Evolutionary conservation across 2,888 invertebrate genomes (phyloP).

Genomic region (Volucella inanis): DNA sequence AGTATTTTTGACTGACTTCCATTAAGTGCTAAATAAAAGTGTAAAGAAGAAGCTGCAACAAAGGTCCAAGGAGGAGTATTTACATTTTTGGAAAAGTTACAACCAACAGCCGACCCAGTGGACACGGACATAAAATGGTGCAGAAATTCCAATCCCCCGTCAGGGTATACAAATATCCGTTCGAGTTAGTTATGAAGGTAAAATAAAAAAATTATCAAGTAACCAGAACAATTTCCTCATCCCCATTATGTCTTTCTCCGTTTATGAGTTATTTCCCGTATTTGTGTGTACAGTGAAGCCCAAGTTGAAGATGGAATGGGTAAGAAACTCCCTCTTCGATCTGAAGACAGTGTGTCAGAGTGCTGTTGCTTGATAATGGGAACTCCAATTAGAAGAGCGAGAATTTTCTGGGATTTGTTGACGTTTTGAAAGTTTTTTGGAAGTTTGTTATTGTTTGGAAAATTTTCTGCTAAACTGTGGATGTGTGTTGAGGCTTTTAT

Average conservation of each 20-base stretch:
- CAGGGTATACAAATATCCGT: slow-evolving; percentile 96
- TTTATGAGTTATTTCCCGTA: slow-evolving; percentile 40
- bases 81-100: slow-evolving; percentile 28
- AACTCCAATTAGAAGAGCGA: background rate
- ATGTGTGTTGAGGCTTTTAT: no score
- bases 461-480: no score
- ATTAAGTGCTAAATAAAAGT: no score
- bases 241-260: background rate
- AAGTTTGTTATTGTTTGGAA: no score
- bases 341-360: slow-evolving; percentile 35
- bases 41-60: no score
- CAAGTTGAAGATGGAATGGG: background rate
- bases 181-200: slow-evolving; percentile 98
- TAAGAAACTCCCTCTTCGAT: background rate
- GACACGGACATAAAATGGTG: slow-evolving; percentile 87
- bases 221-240: no score
- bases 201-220: no score
- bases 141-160: slow-evolving; percentile 97
- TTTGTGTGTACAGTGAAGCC: slow-evolving; percentile 21
- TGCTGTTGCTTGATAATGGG: background rate
- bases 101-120: slow-evolving; percentile 4
- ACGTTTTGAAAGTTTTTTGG: no score
- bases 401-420: background rate
- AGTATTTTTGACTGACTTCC: no score
- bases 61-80: slow-evolving; percentile 5